Evolutionary conservation across 2,888 invertebrate species (phyloP).

Genomic region (Gastrophysa polygoni): DNA sequence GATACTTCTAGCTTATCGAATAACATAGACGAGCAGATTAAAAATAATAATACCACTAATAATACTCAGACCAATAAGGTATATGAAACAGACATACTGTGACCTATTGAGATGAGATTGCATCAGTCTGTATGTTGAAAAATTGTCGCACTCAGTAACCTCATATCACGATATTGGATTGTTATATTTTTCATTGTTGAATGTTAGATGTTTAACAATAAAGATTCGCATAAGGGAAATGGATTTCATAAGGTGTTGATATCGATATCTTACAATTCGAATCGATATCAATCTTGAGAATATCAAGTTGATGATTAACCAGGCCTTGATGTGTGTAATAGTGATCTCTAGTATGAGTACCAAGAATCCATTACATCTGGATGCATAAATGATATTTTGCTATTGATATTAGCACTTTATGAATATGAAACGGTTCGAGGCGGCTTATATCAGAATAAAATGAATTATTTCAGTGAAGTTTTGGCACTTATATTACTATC

Average conservation of each 20-base stretch:
- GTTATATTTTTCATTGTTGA: conserved; percentile 45
- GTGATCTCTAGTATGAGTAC: no score
- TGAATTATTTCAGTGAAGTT: conserved; percentile 14
- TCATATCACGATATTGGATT: conserved; percentile 49
- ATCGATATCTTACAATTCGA: no score
- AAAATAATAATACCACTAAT: conserved; percentile 31
- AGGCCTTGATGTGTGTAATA: no score
- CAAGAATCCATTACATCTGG: no score
- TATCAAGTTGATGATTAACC: no score
- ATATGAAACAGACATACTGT: conserved; percentile 94
- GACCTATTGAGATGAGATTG: conserved; percentile 60
- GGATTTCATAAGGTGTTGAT: background rate
- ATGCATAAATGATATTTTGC: no score
- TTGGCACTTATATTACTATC: conserved; percentile 23
- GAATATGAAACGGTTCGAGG: background rate
- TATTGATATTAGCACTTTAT: background rate
- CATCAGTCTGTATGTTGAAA: conserved; percentile 47
- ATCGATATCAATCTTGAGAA: no score
- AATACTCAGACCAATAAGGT: conserved; percentile 72
- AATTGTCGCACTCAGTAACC: conserved; percentile 31
- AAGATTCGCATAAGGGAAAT: background rate
- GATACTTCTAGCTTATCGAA: conserved; percentile 54
- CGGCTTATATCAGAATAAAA: conserved; percentile 15
- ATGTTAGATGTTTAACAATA: conserved; percentile 44
- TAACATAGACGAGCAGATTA: conserved; percentile 34